These are phyloP conservation scores for Terrapene triunguis DNA, from an alignment of 2,113 vertebrate species.

Conservation along the genomic window DNA sequence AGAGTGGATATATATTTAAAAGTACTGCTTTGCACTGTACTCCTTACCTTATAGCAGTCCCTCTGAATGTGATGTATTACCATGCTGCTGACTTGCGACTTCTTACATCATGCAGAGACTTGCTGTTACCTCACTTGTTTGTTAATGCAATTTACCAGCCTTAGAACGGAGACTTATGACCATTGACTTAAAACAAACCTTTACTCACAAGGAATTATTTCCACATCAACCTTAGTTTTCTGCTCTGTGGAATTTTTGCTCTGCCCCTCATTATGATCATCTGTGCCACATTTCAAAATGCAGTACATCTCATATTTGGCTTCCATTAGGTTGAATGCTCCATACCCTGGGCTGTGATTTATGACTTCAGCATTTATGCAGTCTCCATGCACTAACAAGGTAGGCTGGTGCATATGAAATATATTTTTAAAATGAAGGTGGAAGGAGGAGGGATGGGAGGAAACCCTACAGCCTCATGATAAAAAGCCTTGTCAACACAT, in stretches of 20 bases:
- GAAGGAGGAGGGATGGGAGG: conserved; percentile 24
- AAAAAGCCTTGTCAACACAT: conserved; percentile 73
- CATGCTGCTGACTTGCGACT: background rate
- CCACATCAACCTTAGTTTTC: conserved; percentile 68
- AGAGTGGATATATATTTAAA: conserved; percentile 27
- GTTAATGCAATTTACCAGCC: conserved; percentile 50
- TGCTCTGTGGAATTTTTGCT: conserved; percentile 24
- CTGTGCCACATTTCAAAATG: conserved; percentile 71
- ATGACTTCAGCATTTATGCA: conserved; percentile 54
- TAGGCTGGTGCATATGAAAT: conserved; percentile 54
- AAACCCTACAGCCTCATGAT: conserved; percentile 68
- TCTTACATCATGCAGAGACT: conserved; percentile 60
- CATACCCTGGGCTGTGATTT: conserved; percentile 68
- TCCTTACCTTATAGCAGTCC: background rate
- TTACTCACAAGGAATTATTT: conserved; percentile 76
- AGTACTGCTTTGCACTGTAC: conserved; percentile 36
- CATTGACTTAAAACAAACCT: conserved; percentile 74
- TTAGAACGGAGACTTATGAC: conserved; percentile 66
- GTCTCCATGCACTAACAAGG: conserved; percentile 61
- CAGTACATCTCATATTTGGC: conserved; percentile 29
- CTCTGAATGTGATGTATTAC: conserved; percentile 49
- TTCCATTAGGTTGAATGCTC: conserved; percentile 56
- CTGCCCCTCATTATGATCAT: conserved; percentile 56
- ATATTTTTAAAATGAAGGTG: conserved; percentile 54
- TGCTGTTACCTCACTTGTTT: conserved; percentile 63